Base-by-base conservation (phyloP, 2,113 vertebrate species). In the Chaetura pelagica region DNA sequence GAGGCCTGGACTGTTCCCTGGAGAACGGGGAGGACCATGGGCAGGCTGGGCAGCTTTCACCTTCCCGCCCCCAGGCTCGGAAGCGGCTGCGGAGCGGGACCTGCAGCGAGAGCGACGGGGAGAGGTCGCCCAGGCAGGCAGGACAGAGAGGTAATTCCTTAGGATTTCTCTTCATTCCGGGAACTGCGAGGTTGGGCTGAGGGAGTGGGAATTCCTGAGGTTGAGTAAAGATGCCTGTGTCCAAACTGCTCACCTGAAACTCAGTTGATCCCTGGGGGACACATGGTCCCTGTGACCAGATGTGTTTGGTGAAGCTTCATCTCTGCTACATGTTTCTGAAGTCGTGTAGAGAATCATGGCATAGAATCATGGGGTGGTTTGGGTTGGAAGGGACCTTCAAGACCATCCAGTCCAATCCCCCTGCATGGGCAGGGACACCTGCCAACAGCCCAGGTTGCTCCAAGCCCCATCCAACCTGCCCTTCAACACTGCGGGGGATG, bases 61-160 rank as follows among this genome's bases (percentile, higher is more conserved):
- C 96, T 35, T 40, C 96, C 97, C 94, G 97, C n/a, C 92, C 89
- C 0, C 97, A 68, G 38, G 91, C 96, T 8, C 94, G 91, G 95
- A 98, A 98, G 74, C 96, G 98, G 81, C 94, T 92, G 2, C 96
- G 96, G 83, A 96, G 97, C 93, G 92, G 79, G 93, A 98, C 96
- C 91, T 84, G 93, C 75, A 97, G 97, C 26, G 98, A 99, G 77
- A 97, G 96, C 7, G 98, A 98, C 34, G 98, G 93, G 30, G 99
- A 99, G 91, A 98, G 95, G 87, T 98, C 97, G 1, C 97, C 98
- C 42, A 97, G 94, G 77, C 98, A 97, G 79, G 93, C 97, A 38
- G 97, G 96, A 73, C 98, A 98, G 93, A 97, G 97, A 97, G 99
- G 99, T 99, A 96, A 97, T 76, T 83, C 58, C n/a, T 84, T 84